Conservation (phyloP, 2,113 vertebrate species). For the Columbina picui region DNA sequence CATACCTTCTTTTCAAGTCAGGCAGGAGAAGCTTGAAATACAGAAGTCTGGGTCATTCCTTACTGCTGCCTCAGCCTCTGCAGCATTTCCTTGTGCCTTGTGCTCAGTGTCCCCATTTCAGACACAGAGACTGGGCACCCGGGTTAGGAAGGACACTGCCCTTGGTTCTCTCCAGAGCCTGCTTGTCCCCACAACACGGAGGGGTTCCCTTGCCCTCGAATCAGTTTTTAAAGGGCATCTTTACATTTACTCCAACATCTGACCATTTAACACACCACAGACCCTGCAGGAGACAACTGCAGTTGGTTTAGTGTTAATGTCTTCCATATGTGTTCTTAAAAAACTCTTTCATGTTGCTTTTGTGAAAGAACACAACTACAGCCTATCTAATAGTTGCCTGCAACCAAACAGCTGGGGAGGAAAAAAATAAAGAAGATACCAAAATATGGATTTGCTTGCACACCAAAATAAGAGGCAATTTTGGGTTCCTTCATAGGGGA, state of each 20-base stretch:
- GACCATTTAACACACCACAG: background rate
- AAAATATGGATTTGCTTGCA: background rate
- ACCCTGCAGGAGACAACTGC: background rate
- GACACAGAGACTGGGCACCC: background rate
- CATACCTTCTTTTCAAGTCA: background rate
- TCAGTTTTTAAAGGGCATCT: background rate
- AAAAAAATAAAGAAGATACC: background rate
- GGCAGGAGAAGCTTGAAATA: too few relatives aligned
- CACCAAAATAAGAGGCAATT: background rate
- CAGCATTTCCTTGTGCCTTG: background rate
- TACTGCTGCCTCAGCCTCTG: background rate
- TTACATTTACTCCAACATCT: background rate
- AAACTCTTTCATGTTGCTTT: background rate
- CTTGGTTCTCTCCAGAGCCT: rapidly evolving
- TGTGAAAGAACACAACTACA: background rate
- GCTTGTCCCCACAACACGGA: background rate
- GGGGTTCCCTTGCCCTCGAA: background rate
- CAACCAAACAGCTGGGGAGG: too few relatives aligned
- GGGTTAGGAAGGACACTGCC: background rate
- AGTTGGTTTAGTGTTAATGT: too few relatives aligned
- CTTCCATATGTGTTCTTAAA: background rate
- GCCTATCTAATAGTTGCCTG: too few relatives aligned
- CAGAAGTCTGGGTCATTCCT: too few relatives aligned
- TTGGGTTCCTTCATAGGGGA: background rate
- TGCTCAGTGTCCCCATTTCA: background rate